Conservation (phyloP, 2,797 vertebrate genomes). For the Thaleichthys pacificus region DNA sequence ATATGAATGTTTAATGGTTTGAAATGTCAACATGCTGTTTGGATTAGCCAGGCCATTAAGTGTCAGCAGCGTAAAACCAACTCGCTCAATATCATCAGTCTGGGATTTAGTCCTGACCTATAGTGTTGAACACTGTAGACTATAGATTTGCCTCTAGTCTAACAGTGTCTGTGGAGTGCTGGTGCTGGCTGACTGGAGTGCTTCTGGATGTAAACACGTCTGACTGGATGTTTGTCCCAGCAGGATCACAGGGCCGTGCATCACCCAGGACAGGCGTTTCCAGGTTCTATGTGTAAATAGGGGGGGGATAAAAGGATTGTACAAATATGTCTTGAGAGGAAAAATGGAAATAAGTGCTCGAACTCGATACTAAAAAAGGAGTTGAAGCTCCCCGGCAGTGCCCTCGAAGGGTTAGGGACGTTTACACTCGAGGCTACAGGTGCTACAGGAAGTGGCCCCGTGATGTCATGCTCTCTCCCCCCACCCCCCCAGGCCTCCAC, state of each 20-base stretch:
- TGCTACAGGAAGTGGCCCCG: too few species aligned
- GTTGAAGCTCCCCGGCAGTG: too few species aligned
- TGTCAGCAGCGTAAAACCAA: slow-evolving; percentile 16
- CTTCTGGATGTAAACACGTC: too few species aligned
- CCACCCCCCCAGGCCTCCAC: slow-evolving; percentile 83
- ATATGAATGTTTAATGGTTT: slow-evolving; percentile 55
- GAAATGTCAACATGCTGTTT: slow-evolving; percentile 62
- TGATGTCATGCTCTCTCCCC: neutral
- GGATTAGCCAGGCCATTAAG: slow-evolving; percentile 39
- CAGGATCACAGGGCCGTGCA: too few species aligned
- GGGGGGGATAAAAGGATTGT: neutral
- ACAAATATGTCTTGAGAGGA: neutral
- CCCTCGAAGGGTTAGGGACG: too few species aligned
- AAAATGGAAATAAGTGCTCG: neutral
- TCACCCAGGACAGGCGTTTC: too few species aligned
- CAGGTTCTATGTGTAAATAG: neutral
- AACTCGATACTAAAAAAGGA: neutral
- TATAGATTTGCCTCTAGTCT: slow-evolving; percentile 3
- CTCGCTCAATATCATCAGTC: neutral
- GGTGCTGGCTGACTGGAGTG: too few species aligned
- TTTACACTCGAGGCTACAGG: too few species aligned
- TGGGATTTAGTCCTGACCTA: slow-evolving; percentile 7
- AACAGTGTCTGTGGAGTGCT: too few species aligned
- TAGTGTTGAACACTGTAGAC: slow-evolving; percentile 8
- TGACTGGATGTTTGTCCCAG: too few species aligned